phyloP scores from a whole-genome alignment of 2,797 vertebrate species.

The Petrocephalus schoutedeni region DNA sequence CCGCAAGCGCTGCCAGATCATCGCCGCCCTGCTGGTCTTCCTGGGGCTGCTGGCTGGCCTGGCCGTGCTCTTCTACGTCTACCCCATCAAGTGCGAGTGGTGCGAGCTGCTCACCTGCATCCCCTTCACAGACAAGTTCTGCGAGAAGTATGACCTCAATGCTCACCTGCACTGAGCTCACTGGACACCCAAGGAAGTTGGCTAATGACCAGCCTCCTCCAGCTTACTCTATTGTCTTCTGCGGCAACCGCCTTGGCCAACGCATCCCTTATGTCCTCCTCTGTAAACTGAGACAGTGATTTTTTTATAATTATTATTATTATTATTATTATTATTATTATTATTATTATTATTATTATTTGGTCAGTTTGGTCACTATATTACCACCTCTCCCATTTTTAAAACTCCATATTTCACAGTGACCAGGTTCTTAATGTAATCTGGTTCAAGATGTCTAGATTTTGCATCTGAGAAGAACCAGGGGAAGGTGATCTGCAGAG shows the following conservation, averaged over 20 bases:
- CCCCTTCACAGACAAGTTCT: constrained; percentile 97
- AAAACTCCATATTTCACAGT: background rate
- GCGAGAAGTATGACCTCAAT: constrained; percentile 95
- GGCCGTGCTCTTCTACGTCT: constrained; percentile 87
- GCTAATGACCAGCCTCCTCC: background rate
- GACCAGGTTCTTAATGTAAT: background rate
- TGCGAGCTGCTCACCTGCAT: constrained; percentile 97
- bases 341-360: background rate
- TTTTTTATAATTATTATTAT: background rate
- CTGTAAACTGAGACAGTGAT: constrained; percentile 23
- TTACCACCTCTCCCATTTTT: background rate
- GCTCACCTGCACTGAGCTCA: constrained; percentile 77
- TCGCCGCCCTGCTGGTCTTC: constrained; percentile 80
- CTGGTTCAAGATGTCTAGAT: background rate
- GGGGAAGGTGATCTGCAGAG: background rate
- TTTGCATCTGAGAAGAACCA: constrained; percentile 8
- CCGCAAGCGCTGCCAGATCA: constrained; percentile 91
- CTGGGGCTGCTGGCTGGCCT: constrained; percentile 79
- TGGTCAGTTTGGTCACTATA: background rate
- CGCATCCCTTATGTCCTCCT: constrained; percentile 8
- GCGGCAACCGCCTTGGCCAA: background rate
- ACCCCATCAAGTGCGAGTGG: constrained; percentile 90
- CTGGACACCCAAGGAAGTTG: background rate
- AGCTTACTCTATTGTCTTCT: background rate
- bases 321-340: background rate